phyloP scores from a whole-genome alignment of 2,888 invertebrate species.

The Troilus luridus region DNA sequence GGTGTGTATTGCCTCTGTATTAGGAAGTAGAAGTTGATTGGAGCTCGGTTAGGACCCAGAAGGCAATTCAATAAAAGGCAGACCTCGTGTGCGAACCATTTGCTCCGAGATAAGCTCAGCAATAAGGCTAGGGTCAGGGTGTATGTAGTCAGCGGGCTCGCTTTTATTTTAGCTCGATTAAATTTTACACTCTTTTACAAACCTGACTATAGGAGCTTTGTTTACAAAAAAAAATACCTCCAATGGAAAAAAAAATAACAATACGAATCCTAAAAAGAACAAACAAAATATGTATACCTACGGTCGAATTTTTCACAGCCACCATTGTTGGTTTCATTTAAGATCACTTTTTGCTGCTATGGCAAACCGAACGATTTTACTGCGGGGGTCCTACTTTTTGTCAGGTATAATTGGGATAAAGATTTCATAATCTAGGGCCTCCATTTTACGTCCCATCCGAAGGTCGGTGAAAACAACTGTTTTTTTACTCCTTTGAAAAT shows the following conservation, averaged over 20 bases:
- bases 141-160: background rate
- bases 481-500: too few relatives aligned
- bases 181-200: background rate
- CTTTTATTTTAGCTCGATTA: background rate
- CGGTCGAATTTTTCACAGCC: too few relatives aligned
- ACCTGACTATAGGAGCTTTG: background rate
- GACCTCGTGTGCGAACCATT: constrained; percentile 17
- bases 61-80: constrained; percentile 12
- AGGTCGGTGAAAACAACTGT: too few relatives aligned
- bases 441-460: too few relatives aligned
- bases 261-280: too few relatives aligned
- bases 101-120: background rate
- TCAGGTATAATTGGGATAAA: too few relatives aligned
- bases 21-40: constrained; percentile 15
- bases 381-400: too few relatives aligned
- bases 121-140: background rate
- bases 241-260: background rate
- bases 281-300: too few relatives aligned
- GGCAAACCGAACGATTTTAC: too few relatives aligned
- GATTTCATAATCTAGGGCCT: too few relatives aligned
- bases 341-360: too few relatives aligned
- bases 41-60: background rate
- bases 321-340: too few relatives aligned
- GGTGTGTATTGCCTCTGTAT: background rate
- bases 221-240: background rate